A percentile compares a stretch with the other conserved stretches of the same genome.
Conservation (phyloP, 2,113 vertebrate genomes). For the Candoia aspera region DNA sequence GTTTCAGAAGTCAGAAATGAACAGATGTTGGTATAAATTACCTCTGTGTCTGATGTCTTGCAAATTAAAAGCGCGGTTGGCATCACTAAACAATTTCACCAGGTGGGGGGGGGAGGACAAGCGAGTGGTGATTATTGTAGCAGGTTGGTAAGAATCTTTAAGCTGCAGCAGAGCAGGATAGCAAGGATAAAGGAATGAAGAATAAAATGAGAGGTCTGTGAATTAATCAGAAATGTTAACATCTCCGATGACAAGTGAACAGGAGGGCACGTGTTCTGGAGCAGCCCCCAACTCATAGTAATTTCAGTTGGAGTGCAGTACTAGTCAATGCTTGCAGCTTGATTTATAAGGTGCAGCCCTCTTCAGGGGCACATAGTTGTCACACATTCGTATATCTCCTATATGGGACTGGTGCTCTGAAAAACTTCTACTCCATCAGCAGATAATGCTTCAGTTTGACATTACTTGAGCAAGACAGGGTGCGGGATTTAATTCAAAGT, state of each 20-base stretch:
- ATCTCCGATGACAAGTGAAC: constrained; percentile 77
- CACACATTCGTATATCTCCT: constrained; percentile 77
- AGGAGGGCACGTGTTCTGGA: constrained; percentile 75
- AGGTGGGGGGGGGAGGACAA: constrained; percentile 62
- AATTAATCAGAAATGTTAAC: constrained; percentile 83
- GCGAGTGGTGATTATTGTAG: constrained; percentile 75
- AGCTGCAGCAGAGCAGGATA: constrained; percentile 72
- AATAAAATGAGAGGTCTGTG: constrained; percentile 77
- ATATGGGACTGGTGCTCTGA: constrained; percentile 68
- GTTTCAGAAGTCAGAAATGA: constrained; percentile 90
- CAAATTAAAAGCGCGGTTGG: constrained; percentile 93
- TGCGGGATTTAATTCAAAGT: constrained; percentile 15
- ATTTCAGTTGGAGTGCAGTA: constrained; percentile 68
- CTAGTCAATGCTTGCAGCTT: constrained; percentile 67
- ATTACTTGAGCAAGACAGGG: constrained; percentile 55
- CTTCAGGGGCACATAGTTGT: constrained; percentile 73
- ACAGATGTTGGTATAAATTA: constrained; percentile 98
- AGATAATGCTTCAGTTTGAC: constrained; percentile 63
- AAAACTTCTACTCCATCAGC: constrained; percentile 71
- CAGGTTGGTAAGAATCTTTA: constrained; percentile 74
- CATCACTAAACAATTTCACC: constrained; percentile 85
- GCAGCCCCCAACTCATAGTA: constrained; percentile 75
- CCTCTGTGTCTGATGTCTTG: constrained; percentile 86
- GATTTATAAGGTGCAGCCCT: constrained; percentile 77
- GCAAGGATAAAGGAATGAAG: constrained; percentile 76